Evolutionary conservation across 2,888 invertebrate genomes (phyloP).

Genomic region (Philereme transversata): DNA sequence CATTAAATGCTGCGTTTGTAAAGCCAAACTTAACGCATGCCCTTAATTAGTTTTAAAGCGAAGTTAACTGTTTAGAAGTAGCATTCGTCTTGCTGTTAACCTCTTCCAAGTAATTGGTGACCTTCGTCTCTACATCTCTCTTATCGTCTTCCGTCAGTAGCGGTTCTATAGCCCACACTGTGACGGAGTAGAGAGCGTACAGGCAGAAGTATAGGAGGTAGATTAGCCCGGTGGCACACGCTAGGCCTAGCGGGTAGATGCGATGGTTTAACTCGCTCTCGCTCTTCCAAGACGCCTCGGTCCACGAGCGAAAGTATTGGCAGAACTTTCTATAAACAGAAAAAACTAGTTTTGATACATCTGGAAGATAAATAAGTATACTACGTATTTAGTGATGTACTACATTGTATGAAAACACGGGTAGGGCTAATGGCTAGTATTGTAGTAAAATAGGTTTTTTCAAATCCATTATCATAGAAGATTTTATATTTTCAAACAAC

Average conservation of each 20-base stretch:
- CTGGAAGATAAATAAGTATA: too few species aligned
- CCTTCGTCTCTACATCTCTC: conserved; percentile 40
- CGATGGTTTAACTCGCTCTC: conserved; percentile 45
- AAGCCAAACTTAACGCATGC: not conserved
- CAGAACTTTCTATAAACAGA: conserved; percentile 52
- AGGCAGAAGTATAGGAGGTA: conserved; percentile 60
- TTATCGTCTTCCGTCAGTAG: conserved; percentile 48
- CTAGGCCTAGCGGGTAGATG: conserved; percentile 51
- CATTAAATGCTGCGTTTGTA: too few species aligned
- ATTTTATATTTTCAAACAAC: too few species aligned
- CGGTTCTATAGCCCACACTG: conserved; percentile 68
- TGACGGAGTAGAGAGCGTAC: conserved; percentile 49
- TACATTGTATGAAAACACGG: too few species aligned
- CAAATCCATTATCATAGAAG: too few species aligned
- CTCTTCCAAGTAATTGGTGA: conserved; percentile 56
- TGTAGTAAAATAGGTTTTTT: too few species aligned
- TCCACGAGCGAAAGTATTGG: conserved; percentile 64
- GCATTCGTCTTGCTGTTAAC: conserved; percentile 43
- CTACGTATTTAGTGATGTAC: too few species aligned
- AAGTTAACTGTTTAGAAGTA: conserved; percentile 38
- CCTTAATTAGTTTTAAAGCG: not conserved
- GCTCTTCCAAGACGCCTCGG: conserved; percentile 58
- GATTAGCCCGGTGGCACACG: conserved; percentile 49
- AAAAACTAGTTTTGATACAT: too few species aligned
- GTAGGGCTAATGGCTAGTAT: too few species aligned